These are phyloP conservation scores for Rhynchonycteris naso DNA, from an alignment of 2,797 vertebrate genomes.

Conservation along the genomic window DNA sequence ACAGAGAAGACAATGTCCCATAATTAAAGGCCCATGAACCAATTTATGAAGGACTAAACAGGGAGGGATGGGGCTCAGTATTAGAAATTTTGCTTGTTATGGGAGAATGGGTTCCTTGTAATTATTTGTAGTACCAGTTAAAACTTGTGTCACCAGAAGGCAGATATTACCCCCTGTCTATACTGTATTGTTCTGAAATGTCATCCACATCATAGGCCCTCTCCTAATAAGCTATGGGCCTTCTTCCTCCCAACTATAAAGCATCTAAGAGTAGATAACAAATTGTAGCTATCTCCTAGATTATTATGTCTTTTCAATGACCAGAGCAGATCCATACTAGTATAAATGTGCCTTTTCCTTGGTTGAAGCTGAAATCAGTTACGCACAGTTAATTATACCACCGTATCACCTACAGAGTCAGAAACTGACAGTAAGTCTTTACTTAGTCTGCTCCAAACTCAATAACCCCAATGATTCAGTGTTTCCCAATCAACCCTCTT, in stretches of 20 bases:
- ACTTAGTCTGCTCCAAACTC: constrained; percentile 7
- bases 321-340: not conserved
- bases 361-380: not conserved
- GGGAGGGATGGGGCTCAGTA: not conserved
- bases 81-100: not conserved
- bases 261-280: not conserved
- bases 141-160: not conserved
- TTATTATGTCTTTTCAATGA: not conserved
- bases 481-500: not conserved
- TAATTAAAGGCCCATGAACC: not conserved
- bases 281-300: not conserved
- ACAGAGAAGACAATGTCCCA: not conserved
- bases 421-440: not conserved
- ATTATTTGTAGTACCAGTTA: not conserved
- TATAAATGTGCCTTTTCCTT: constrained; percentile 28
- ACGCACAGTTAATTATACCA: not conserved
- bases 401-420: not conserved
- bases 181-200: not conserved
- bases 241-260: not conserved
- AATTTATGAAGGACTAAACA: not conserved
- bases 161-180: not conserved
- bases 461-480: not conserved
- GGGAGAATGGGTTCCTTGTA: not conserved
- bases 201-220: not conserved
- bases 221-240: not conserved